These are phyloP conservation scores for Entomobrya proxima DNA, from an alignment of 2,888 invertebrate genomes.

Conservation along the genomic window DNA sequence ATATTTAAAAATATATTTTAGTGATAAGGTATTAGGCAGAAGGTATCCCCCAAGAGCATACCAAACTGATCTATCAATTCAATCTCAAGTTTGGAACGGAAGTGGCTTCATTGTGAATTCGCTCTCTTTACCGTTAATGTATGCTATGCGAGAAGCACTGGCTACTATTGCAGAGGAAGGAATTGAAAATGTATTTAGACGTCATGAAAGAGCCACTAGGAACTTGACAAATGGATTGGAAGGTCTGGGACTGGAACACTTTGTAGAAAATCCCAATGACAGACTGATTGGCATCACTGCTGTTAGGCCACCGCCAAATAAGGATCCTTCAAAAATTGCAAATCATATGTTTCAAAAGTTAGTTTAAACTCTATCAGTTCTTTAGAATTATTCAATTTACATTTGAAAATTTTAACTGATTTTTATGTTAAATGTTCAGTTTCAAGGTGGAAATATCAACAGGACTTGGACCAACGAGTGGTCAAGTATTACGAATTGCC, in stretches of 20 bases:
- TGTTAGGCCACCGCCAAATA: not conserved
- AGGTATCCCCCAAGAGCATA: constrained; percentile 5
- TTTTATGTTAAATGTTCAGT: not conserved
- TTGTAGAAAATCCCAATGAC: not conserved
- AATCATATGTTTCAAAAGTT: not conserved
- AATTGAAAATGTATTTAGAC: constrained; percentile 82
- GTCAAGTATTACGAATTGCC: constrained; percentile 24
- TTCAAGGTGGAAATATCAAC: constrained; percentile 42
- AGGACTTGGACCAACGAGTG: constrained; percentile 34
- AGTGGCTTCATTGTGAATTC: not conserved
- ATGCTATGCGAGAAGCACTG: constrained; percentile 88
- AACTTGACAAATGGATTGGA: constrained; percentile 84
- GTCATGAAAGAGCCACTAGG: constrained; percentile 83
- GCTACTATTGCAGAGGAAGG: constrained; percentile 85
- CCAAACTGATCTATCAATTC: constrained; percentile 42
- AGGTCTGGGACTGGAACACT: constrained; percentile 80
- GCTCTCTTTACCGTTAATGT: constrained; percentile 84
- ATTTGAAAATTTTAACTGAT: not conserved
- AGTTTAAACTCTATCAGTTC: no score
- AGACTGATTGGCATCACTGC: constrained; percentile 2
- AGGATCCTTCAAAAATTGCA: not conserved
- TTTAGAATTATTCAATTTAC: no score
- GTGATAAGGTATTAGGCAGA: constrained; percentile 7
- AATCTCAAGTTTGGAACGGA: not conserved
- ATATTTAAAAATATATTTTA: no score